Percentiles rank a stretch among this genome's conserved stretches.
These are phyloP conservation scores for Parotocinclus haroldoi DNA, from an alignment of 2,797 vertebrate genomes.

Conservation along the genomic window DNA sequence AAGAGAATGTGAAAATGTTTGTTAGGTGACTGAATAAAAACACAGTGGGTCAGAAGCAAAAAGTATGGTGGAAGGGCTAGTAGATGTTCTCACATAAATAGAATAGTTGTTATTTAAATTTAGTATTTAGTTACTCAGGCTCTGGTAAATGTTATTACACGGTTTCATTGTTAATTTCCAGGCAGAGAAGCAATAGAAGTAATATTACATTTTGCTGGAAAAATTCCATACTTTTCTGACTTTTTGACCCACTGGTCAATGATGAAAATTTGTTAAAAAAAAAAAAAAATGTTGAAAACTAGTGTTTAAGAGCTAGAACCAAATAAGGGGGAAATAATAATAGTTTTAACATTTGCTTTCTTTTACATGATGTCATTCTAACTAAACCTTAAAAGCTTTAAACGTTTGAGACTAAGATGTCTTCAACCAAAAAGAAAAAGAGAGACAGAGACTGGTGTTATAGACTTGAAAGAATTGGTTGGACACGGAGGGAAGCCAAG, in stretches of 20 bases:
- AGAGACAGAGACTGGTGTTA: conserved; percentile 23
- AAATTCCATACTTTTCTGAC: conserved; percentile 14
- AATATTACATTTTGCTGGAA: conserved; percentile 4
- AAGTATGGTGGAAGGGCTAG: not conserved
- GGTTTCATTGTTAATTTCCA: not conserved
- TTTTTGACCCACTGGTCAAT: conserved; percentile 40
- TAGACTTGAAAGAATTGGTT: conserved; percentile 11
- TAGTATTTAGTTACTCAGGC: no score
- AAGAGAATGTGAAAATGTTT: conserved; percentile 54
- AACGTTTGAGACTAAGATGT: conserved; percentile 45
- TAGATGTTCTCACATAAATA: no score
- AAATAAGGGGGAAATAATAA: conserved; percentile 54
- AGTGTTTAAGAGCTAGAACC: conserved; percentile 62
- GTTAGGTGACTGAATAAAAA: conserved; percentile 49
- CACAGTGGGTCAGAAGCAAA: conserved; percentile 5
- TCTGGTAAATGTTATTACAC: no score
- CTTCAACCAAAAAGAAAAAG: conserved; percentile 44
- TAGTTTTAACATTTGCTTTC: conserved; percentile 62
- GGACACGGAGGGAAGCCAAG: conserved; percentile 9
- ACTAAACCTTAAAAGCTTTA: conserved; percentile 68
- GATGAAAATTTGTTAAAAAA: conserved; percentile 50
- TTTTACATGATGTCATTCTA: conserved; percentile 48
- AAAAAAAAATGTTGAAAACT: conserved; percentile 52
- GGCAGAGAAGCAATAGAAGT: not conserved
- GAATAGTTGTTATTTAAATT: no score